These are phyloP conservation scores for Amiota mariae DNA, from an alignment of 2,888 invertebrate species.

Conservation along the genomic window DNA sequence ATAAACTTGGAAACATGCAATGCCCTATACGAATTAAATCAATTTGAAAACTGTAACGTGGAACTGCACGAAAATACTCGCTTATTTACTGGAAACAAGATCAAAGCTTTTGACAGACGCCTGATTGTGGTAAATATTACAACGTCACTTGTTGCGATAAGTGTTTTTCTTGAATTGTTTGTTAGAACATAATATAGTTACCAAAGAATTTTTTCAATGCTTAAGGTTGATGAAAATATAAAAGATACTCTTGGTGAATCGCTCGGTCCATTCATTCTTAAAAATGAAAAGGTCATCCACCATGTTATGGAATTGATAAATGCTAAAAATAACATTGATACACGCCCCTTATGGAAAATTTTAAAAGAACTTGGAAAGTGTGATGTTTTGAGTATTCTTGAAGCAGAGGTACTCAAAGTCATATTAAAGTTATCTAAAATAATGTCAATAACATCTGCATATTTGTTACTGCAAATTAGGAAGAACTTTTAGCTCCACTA, in stretches of 20 bases:
- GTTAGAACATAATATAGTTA: not conserved
- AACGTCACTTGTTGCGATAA: not conserved
- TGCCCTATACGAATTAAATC: constrained; percentile 65
- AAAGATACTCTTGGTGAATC: constrained; percentile 60
- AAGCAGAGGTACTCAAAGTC: constrained; percentile 55
- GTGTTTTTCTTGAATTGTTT: not conserved
- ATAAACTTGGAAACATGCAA: constrained; percentile 68
- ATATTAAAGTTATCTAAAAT: not conserved
- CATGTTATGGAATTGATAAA: constrained; percentile 51
- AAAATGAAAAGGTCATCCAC: constrained; percentile 59
- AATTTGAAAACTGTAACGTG: constrained; percentile 64
- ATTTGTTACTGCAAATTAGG: constrained; percentile 44
- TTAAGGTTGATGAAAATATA: constrained; percentile 64
- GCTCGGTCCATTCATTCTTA: constrained; percentile 60
- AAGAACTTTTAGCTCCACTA: constrained; percentile 58
- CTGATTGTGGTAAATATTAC: constrained; percentile 56
- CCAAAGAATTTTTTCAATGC: too few species aligned
- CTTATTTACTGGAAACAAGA: constrained; percentile 62
- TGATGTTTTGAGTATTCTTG: constrained; percentile 64
- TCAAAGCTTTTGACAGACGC: constrained; percentile 57
- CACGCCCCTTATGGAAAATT: constrained; percentile 65
- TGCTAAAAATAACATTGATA: constrained; percentile 45
- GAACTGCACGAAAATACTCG: constrained; percentile 60
- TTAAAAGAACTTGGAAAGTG: constrained; percentile 63
- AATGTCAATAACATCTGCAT: not conserved